phyloP scores from a whole-genome alignment of 2,797 vertebrate species.

The Garrulus glandarius region DNA sequence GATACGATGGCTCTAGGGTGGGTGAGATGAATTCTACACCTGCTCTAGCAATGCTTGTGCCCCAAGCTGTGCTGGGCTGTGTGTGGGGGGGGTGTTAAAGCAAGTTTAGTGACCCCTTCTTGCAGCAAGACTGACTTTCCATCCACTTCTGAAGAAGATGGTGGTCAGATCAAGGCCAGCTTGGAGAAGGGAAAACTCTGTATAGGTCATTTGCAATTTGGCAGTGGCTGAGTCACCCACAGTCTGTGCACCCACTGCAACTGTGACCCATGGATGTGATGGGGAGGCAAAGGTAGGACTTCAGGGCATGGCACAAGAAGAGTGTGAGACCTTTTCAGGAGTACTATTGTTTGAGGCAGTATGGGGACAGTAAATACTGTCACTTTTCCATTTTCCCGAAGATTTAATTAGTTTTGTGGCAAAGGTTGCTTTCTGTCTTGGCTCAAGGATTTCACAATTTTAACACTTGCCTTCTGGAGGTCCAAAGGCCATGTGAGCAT shows the following conservation, averaged over 20 bases:
- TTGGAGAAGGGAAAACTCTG: neutral
- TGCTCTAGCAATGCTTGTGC: neutral
- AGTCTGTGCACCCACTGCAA: neutral
- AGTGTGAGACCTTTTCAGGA: neutral
- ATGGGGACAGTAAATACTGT: neutral
- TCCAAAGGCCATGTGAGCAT: neutral
- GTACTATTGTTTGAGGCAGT: neutral
- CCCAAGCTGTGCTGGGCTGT: neutral
- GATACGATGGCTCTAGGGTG: fast-evolving
- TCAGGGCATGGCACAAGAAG: neutral
- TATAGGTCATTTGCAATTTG: neutral
- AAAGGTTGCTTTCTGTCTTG: neutral
- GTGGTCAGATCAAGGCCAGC: neutral
- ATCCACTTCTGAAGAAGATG: neutral
- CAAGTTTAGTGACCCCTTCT: neutral
- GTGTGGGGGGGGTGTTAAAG: neutral
- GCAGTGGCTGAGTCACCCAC: neutral
- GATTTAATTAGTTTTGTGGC: neutral
- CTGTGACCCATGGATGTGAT: fast-evolving
- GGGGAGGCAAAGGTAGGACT: neutral
- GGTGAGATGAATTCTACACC: neutral
- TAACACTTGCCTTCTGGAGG: neutral
- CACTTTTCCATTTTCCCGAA: neutral
- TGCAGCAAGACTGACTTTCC: neutral
- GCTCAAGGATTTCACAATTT: neutral